Evolutionary conservation across 2,113 vertebrate species (phyloP), one percentile per base, ranked within the genome.

Genomic region (Antechinus stuartii): DNA sequence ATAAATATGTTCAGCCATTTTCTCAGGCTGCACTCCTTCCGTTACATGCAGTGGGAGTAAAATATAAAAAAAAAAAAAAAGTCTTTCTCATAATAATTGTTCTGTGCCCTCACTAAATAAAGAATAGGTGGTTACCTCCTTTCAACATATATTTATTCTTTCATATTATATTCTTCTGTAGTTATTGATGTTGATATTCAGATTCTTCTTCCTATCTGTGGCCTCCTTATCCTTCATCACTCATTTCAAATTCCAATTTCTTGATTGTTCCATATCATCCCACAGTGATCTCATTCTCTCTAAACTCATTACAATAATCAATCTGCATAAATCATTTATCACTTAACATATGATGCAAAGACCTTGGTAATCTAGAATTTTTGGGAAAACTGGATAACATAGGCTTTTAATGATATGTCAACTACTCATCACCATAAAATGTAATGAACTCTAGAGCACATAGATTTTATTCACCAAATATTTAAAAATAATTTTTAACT

Each of bases 1-100:
- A 95, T 97, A 97, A 97, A 97, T 95, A 97, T 95, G 46, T 19
- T 50, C 54, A 92, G 56, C 14, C 54, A 90, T 94, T 92, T 53
- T 54, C 52, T 54, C 56, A 93, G 93, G 50, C 94, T 96, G 42
- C 54, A 46, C 46, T 95, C 91, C 53, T 49, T 95, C 4, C 52
- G 84, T 30, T 53, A 94, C 89, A 56, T 47, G 89, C 93, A 94
- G 89, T 95, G 89, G 94, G 52, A 96, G 57, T 5, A 91, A 96
- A 95, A 76, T 93, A 91, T 84, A 12, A 50, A 89, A 91, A n/a
- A n/a, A n/a, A n/a, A n/a, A n/a, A n/a, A n/a, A n/a, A n/a, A 76
- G 92, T 7, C 94, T 94, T 89, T 92, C 84, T 47, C 19, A 95
- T n/a, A 84, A 61, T n/a, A 92, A 92, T 95, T 91, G 42, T 35